These are phyloP conservation scores for Montipora capitata DNA, from an alignment of 92 coral and sea anemone species.

Conservation along the genomic window DNA sequence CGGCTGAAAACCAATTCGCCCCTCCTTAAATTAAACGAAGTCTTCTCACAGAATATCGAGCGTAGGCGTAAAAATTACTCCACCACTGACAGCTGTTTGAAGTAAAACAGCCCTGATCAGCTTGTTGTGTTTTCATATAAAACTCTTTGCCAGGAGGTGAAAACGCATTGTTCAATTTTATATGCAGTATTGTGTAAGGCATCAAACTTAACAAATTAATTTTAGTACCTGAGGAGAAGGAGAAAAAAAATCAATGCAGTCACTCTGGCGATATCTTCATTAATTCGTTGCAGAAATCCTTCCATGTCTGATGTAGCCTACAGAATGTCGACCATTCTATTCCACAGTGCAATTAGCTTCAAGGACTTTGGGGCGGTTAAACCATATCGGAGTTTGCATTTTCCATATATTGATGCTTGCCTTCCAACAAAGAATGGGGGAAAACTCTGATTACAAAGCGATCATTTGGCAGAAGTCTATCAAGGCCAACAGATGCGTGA, in stretches of 20 bases:
- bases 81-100: conserved; percentile 53
- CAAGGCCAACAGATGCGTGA: conserved; percentile 40
- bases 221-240: not conserved
- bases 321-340: conserved; percentile 65
- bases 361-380: conserved; percentile 49
- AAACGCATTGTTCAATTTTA: conserved; percentile 51
- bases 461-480: conserved; percentile 48
- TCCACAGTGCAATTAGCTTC: conserved; percentile 66
- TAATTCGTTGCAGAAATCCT: conserved; percentile 66
- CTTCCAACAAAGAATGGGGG: conserved; percentile 66
- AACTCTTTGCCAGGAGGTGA: conserved; percentile 43
- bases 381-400: conserved; percentile 72
- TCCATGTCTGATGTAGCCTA: conserved; percentile 60
- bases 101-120: conserved; percentile 51
- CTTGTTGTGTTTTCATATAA: conserved; percentile 60
- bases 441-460: conserved; percentile 47
- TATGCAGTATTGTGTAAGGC: conserved; percentile 43
- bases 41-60: not conserved
- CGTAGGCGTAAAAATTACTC: conserved; percentile 42
- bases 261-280: conserved; percentile 58
- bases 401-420: conserved; percentile 37
- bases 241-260: conserved; percentile 28
- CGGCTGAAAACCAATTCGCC: conserved; percentile 33
- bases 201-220: not conserved
- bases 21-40: no score